phyloP scores from a whole-genome alignment of 1,140 invertebrate species.

The Caenorhabditis remanei region DNA sequence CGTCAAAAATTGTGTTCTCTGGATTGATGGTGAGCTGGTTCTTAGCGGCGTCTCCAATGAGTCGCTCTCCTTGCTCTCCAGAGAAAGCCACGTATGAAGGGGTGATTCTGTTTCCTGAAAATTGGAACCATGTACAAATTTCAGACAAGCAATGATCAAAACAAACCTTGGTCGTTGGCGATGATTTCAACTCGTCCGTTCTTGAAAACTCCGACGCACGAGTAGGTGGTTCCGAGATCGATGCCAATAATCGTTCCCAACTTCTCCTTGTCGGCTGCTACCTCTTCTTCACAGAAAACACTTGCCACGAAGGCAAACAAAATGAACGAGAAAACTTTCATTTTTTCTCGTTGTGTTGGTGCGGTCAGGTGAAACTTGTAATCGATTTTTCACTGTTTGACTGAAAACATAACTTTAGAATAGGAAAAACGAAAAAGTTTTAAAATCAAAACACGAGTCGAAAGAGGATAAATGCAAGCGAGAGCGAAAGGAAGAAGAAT shows the following conservation, averaged over 20 bases:
- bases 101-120: constrained; percentile 47
- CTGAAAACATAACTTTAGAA: constrained; percentile 5
- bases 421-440: neutral
- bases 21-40: constrained; percentile 85
- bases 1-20: constrained; percentile 87
- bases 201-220: constrained; percentile 82
- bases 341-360: neutral
- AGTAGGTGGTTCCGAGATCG: constrained; percentile 98
- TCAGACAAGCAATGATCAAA: neutral
- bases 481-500: neutral
- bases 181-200: constrained; percentile 91
- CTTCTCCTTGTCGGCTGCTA: constrained; percentile 71
- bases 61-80: constrained; percentile 85
- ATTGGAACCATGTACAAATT: neutral
- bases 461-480: neutral
- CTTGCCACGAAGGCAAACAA: constrained; percentile 29
- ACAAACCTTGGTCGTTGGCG: constrained; percentile 87
- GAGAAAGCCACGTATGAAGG: constrained; percentile 83
- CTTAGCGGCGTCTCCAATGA: constrained; percentile 85
- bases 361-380: constrained; percentile 24
- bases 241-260: constrained; percentile 83
- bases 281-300: constrained; percentile 60
- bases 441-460: neutral
- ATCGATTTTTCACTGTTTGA: constrained; percentile 27
- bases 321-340: constrained; percentile 30